Evolutionary conservation across 2,113 vertebrate species (phyloP), one percentile per base, ranked within the genome.

Genomic region (Nannospalax galili): DNA sequence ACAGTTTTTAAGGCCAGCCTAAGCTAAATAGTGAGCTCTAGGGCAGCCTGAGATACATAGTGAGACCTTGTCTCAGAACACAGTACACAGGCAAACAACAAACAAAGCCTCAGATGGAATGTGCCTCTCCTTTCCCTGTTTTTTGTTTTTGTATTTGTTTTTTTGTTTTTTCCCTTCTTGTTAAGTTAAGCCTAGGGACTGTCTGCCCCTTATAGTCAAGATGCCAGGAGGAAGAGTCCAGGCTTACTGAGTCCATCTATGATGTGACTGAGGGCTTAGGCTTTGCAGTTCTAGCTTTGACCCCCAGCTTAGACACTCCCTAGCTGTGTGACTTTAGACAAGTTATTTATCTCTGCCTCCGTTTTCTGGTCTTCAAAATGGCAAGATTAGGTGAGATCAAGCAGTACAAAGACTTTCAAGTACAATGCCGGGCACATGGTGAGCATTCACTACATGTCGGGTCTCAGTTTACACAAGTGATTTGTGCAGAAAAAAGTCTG

Each of bases 311-410:
- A 89, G 58, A 37, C 2, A 64, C 26, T 84, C 78, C 64, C 73
- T 75, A 67, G 40, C 35, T 92, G 42, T 92, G 72, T 73, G 84
- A 67, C 42, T 14, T 87, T 24, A 84, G 37, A 17, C n/a, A 95
- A 89, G 58, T 45, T 6, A 35, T 37, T 10, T 20, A 58, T 93
- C 48, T 79, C 70, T 91, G 32, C 80, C 79, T 94, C 94, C 64
- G 80, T 69, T 72, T 87, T 45, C n/a, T 75, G 9, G 80, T 60
- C 75, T 92, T 82, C 45, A 64, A 35, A 93, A 58, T 74, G 84
- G 64, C 11, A 88, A 74, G 28, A 82, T 84, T 79, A 45, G 37
- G 2, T 75, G 72, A 81, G 52, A 56, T 79, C 85, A 65, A 5
- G 20, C 20, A 67, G 2, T 28, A 8, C 28, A 48, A 84, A 45